phyloP scores from a whole-genome alignment of 2,797 vertebrate species.

The Synaphobranchus kaupii region DNA sequence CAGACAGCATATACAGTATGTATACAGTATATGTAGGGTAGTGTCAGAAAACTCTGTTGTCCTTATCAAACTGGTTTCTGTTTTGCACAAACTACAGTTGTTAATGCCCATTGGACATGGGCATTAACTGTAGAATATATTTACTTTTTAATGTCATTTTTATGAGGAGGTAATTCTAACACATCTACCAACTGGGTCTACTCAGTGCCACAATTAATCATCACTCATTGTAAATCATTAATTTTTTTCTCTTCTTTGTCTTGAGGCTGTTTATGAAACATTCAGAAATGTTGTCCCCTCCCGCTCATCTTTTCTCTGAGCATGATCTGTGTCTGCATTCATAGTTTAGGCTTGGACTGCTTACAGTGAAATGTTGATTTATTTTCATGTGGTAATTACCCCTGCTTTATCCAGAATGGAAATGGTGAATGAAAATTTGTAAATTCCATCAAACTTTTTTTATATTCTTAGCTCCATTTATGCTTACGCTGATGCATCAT shows the following conservation, averaged over 20 bases:
- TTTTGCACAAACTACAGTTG: neutral
- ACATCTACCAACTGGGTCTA: neutral
- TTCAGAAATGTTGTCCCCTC: neutral
- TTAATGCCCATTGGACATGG: neutral
- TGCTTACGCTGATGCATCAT: neutral
- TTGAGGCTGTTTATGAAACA: neutral
- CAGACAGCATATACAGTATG: neutral
- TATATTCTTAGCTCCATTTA: neutral
- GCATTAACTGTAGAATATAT: neutral
- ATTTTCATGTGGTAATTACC: neutral
- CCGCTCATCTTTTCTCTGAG: neutral
- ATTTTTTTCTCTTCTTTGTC: too few relatives aligned
- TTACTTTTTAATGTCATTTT: neutral
- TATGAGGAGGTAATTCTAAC: neutral
- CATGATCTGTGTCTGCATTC: neutral
- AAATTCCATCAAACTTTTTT: too few relatives aligned
- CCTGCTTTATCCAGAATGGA: neutral
- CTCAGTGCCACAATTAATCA: too few relatives aligned
- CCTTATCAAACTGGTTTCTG: neutral
- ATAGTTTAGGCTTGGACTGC: neutral
- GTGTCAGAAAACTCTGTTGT: neutral
- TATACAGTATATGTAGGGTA: neutral
- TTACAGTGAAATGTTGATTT: neutral
- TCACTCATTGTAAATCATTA: neutral
- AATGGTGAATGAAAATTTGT: neutral